These are phyloP conservation scores for Abrostola tripartita DNA, from an alignment of 2,888 invertebrate genomes.

Conservation along the genomic window DNA sequence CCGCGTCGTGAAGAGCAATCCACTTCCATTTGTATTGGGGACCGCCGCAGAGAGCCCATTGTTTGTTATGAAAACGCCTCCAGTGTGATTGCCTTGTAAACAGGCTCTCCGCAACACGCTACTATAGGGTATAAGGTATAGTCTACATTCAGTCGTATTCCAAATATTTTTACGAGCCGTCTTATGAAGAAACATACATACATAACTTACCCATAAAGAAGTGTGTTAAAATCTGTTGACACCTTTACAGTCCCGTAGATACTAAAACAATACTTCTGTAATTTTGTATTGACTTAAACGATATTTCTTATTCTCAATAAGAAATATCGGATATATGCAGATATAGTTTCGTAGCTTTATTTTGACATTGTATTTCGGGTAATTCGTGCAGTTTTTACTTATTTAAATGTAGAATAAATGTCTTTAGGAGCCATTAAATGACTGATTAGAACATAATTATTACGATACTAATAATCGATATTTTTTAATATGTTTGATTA, in stretches of 20 bases:
- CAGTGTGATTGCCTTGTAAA: constrained; percentile 57
- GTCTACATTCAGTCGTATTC: constrained; percentile 30
- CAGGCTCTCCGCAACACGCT: constrained; percentile 43
- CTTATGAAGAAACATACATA: constrained; percentile 22
- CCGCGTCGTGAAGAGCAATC: constrained; percentile 60
- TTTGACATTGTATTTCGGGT: no score
- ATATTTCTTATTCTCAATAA: no score
- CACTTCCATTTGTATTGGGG: constrained; percentile 56
- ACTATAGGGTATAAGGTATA: constrained; percentile 24
- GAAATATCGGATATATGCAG: no score
- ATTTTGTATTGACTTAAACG: no score
- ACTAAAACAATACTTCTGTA: background rate
- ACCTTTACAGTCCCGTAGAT: constrained; percentile 20
- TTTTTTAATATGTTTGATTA: no score
- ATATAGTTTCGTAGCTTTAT: no score
- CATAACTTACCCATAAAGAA: no score
- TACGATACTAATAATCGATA: no score
- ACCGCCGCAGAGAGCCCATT: constrained; percentile 55
- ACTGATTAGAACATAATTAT: no score
- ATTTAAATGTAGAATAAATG: no score
- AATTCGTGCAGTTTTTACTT: no score
- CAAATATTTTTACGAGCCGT: constrained; percentile 40
- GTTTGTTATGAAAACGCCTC: constrained; percentile 68
- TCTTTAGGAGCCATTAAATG: no score
- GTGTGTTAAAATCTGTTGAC: constrained; percentile 10